Base-by-base conservation (phyloP, 2,797 vertebrate species). In the Onychomys torridus region DNA sequence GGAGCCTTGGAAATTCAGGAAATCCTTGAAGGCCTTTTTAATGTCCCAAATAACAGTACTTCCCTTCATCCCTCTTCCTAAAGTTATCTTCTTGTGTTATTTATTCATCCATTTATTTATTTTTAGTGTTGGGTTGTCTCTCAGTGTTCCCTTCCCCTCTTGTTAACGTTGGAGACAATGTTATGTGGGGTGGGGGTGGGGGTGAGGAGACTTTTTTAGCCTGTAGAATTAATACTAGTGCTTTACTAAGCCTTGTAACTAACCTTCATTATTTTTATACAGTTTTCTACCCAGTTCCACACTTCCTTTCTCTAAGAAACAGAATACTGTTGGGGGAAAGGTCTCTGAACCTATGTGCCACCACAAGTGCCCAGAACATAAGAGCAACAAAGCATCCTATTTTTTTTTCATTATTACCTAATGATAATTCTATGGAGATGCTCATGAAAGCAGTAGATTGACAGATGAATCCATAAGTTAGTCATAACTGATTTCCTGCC, bases 311-410 rank as follows among this genome's bases (percentile, higher is more conserved):
- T 49, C 29, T n/a, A 75, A 23, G 8, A 92, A 82, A 79, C 32
- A 4, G 4, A 23, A 3, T 78, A 34, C 27, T 89, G 34, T 19
- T 84, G 29, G 27, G 8, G 61, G 94, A 97, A 97, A 97, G 92
- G 12, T 37, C 89, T 97, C 97, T 97, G 92, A 97, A 96, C 96
- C 93, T 93, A 0, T 96, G 76, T 84, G 89, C 91, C 96, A 89
- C 97, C 89, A 90, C 93, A 98, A 97, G 95, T 94, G 69, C 6
- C 34, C 7, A 71, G 63, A 37, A 69, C 19, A n/a, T 86, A 94
- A 96, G 79, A 90, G 75, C 12, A 55, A 96, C 4, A 86, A 43
- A 69, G 49, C 46, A 55, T 69, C 37, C 1, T 52, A 78, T 83
- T 90, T 5, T 75, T 93, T 76, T 93, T 76, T 93, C 43, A 71